Conservation (phyloP, 1,140 invertebrate species). For the Apocrypta bakeri region DNA sequence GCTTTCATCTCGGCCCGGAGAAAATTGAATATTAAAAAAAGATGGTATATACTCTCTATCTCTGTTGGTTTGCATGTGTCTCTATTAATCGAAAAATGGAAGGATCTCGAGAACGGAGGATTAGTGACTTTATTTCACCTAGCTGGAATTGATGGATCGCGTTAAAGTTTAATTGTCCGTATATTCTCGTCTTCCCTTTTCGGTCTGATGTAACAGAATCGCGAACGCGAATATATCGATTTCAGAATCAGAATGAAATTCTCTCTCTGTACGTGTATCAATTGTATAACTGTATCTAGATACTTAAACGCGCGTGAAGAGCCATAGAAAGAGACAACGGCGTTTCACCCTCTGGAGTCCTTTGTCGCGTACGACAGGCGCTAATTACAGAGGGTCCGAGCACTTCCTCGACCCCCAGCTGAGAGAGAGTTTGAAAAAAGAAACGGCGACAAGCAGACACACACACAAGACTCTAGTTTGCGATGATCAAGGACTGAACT, state of each 20-base stretch:
- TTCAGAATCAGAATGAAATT: not conserved
- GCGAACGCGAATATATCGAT: not conserved
- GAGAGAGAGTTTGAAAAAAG: conserved; percentile 22
- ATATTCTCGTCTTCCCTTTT: not conserved
- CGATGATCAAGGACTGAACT: too few species aligned
- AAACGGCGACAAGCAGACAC: not conserved
- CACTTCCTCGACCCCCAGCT: conserved; percentile 43
- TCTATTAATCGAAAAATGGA: conserved; percentile 41
- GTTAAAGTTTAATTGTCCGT: not conserved
- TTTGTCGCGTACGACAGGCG: conserved; percentile 46
- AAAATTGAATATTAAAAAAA: conserved; percentile 45
- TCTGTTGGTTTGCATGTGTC: not conserved
- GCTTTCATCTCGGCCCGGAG: conserved; percentile 29
- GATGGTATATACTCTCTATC: not conserved
- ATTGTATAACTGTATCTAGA: too few species aligned
- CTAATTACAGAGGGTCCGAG: conserved; percentile 55
- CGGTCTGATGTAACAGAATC: not conserved
- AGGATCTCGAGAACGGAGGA: not conserved
- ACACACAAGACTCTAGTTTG: not conserved
- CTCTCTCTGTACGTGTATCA: too few species aligned
- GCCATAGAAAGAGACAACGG: not conserved
- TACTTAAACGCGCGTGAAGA: conserved; percentile 18
- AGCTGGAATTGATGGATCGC: not conserved
- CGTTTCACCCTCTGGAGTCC: not conserved
- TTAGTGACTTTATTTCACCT: not conserved